Evolutionary conservation across 2,797 vertebrate species (phyloP).

Genomic region (Sibirionetta formosa): DNA sequence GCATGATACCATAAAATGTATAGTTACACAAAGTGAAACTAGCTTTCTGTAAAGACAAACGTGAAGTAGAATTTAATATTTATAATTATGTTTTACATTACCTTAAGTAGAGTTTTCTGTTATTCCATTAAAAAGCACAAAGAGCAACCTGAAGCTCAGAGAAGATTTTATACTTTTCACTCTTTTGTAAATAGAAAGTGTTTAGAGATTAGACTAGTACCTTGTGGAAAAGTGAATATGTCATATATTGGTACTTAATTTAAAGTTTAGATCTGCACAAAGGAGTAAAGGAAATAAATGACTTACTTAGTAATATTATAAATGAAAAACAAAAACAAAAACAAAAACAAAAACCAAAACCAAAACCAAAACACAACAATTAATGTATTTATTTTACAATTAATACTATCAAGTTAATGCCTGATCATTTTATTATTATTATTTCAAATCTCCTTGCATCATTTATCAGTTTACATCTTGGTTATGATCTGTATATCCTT

Average conservation of each 20-base stretch:
- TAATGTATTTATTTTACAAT: background rate
- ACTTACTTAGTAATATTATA: background rate
- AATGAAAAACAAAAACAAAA: accelerated
- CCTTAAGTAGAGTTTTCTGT: background rate
- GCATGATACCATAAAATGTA: background rate
- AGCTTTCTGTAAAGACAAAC: background rate
- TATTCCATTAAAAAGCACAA: background rate
- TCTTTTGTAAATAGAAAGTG: background rate
- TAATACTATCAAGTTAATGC: background rate
- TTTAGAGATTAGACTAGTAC: background rate
- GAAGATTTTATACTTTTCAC: background rate
- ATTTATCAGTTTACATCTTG: background rate
- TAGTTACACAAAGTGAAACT: background rate
- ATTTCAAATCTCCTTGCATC: background rate
- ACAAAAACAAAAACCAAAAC: accelerated
- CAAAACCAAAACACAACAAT: too few relatives aligned
- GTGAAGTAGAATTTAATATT: background rate
- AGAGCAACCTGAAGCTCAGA: background rate
- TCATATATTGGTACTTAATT: background rate
- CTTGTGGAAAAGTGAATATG: background rate
- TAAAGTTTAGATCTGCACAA: background rate
- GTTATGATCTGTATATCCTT: background rate
- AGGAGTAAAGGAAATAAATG: background rate
- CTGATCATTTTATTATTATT: background rate
- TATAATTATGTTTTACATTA: background rate